A percentile compares a stretch with the other conserved stretches of the same genome.
These are phyloP conservation scores for Diplosoma virens DNA, from an alignment of 23 tunicate genomes.

Conservation along the genomic window DNA sequence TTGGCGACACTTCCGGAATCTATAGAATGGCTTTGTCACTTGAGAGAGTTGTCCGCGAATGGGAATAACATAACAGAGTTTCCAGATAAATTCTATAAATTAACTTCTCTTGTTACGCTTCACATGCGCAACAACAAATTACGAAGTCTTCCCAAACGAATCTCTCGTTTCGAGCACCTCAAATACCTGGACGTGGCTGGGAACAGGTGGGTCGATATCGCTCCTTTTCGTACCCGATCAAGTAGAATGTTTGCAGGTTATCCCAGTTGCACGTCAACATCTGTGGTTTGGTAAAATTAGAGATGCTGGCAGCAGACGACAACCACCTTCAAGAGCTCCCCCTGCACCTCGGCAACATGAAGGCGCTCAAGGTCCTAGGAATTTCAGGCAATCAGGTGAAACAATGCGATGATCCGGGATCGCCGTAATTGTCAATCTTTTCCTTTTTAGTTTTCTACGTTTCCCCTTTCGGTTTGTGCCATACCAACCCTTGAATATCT, in stretches of 20 bases:
- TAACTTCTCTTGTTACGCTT: conserved; percentile 43
- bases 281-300: conserved; percentile 53
- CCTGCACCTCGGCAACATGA: conserved; percentile 52
- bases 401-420: neutral
- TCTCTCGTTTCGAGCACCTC: conserved; percentile 52
- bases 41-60: conserved; percentile 54
- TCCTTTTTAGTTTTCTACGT: conserved; percentile 51
- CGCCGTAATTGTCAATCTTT: neutral
- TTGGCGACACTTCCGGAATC: conserved; percentile 52
- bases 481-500: conserved; percentile 52
- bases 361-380: conserved; percentile 50
- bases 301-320: conserved; percentile 73
- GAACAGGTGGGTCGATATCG: conserved; percentile 55
- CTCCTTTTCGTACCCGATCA: too few species aligned
- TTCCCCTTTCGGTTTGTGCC: conserved; percentile 61
- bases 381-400: conserved; percentile 77
- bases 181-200: conserved; percentile 64
- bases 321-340: conserved; percentile 61
- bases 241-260: conserved; percentile 27
- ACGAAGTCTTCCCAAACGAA: conserved; percentile 63
- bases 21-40: conserved; percentile 40
- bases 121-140: conserved; percentile 67
- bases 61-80: conserved; percentile 42
- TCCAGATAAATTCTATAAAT: conserved; percentile 54
- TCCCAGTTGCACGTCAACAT: conserved; percentile 61